phyloP scores from a whole-genome alignment of 2,797 vertebrate genomes.

The Antennarius maculatus region DNA sequence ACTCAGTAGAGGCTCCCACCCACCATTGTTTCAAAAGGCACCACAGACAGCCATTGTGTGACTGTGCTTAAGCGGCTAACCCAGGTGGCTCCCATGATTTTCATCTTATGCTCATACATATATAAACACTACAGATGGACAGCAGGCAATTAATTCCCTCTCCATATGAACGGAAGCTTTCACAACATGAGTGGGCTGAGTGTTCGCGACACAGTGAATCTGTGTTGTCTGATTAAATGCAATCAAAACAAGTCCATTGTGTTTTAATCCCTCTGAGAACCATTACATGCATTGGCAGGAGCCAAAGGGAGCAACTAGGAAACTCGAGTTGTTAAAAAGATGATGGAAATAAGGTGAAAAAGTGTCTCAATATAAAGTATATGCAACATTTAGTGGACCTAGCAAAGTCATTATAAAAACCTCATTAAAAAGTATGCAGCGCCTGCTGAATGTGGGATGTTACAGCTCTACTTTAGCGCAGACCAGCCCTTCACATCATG shows the following conservation, averaged over 20 bases:
- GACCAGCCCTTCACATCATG: constrained; percentile 32
- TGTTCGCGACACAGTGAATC: constrained; percentile 37
- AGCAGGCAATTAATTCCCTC: constrained; percentile 57
- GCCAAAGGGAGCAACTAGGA: constrained; percentile 17
- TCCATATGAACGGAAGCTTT: constrained; percentile 28
- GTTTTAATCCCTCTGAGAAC: constrained; percentile 41
- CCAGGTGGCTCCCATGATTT: constrained; percentile 4
- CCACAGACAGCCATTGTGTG: constrained; percentile 35
- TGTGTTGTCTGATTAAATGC: constrained; percentile 62
- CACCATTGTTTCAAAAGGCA: constrained; percentile 28
- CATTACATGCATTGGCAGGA: constrained; percentile 17
- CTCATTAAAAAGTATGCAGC: constrained; percentile 50
- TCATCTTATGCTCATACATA: constrained; percentile 23
- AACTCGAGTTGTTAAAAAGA: constrained; percentile 11
- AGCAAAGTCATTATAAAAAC: constrained; percentile 29
- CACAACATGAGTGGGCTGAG: constrained; percentile 54
- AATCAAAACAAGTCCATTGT: constrained; percentile 60
- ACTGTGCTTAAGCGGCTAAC: constrained; percentile 6
- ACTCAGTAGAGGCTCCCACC: constrained; percentile 28
- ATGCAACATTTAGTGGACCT: constrained; percentile 18
- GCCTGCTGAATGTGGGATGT: constrained; percentile 35
- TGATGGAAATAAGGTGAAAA: constrained; percentile 13
- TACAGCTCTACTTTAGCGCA: constrained; percentile 29
- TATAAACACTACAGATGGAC: constrained; percentile 54
- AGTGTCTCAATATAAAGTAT: constrained; percentile 2